Conservation (phyloP, 2,113 vertebrate species). For the Morphnarchus princeps region DNA sequence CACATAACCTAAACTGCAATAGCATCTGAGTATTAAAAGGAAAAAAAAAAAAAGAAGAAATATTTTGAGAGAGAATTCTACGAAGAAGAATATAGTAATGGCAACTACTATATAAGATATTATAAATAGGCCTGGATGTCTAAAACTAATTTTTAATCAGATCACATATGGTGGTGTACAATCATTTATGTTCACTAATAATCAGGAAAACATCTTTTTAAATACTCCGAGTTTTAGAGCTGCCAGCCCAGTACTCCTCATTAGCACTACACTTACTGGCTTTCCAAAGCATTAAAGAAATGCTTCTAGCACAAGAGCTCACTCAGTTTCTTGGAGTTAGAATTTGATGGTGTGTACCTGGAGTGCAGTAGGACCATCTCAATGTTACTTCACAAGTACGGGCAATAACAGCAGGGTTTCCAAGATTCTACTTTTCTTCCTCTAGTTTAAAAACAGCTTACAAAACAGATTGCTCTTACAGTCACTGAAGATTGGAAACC, state of each 20-base stretch:
- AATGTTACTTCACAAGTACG: background rate
- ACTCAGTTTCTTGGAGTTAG: background rate
- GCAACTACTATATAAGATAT: background rate
- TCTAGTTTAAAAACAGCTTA: constrained; percentile 81
- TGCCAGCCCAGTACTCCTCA: background rate
- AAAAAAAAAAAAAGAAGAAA: too few relatives aligned
- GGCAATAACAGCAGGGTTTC: background rate
- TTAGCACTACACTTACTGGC: background rate
- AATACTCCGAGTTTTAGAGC: background rate
- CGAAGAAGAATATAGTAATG: background rate
- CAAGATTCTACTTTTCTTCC: background rate
- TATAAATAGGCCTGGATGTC: background rate
- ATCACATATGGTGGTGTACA: background rate
- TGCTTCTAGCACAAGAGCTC: background rate
- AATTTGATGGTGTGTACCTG: background rate
- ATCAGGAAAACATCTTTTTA: background rate
- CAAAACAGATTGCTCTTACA: constrained; percentile 76
- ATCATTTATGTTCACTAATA: background rate
- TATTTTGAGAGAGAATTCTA: background rate
- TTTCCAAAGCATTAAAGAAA: background rate
- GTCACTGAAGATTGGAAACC: constrained; percentile 76
- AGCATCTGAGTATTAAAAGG: background rate
- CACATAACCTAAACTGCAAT: background rate
- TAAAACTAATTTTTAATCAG: background rate
- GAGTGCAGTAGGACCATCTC: background rate